Evolutionary conservation across 1,140 invertebrate species (phyloP), one percentile per base, ranked within the genome.

Genomic region (Solenopsis invicta): DNA sequence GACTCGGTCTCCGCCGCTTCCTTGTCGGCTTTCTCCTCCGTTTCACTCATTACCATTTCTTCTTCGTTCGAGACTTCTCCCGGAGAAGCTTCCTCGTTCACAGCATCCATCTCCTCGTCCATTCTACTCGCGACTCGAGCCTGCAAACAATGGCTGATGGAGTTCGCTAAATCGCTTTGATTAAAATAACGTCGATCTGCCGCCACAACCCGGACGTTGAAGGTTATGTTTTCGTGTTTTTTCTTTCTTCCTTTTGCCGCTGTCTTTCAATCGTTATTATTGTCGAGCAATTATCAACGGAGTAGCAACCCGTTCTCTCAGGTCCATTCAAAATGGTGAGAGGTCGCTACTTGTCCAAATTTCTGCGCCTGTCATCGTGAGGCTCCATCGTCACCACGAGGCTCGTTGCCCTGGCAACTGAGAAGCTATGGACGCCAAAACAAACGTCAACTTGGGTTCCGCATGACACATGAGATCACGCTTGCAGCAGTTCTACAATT

Each of bases 71-170:
- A 37, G 41, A 90, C 69, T 50, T 54, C 80, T 3, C 41, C 52
- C 13, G 34, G 52, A 18, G 77, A 21, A 45, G 64, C 84, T 34
- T 89, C 87, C 6, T 93, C 92, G 10, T 87, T 91, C 29, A 18
- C 78, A 2, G 91, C 4, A 3, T 94, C 92, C 87, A 93, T 92
- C 21, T 92, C 71, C 29, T 64, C 76, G 59, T 93, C 89, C 87
- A 92, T 91, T 75, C 34, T 86, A 21, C n/a, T 56, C 6, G 34
- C 24, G 1, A 56, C 13, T 81, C 16, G 5, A 29, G 29, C 18
- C 16, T 48, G 29, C 34, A 24, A 75, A n/a, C 21, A 18, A 16
- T 8, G 10, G 29, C 4, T 4, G 24, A 29, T 16, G 13, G 16
- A 37, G 5, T 37, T 2, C 16, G 34, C 4, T 8, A 21, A 76